Conservation (phyloP, 2,888 invertebrate species). For the Epinotia ramella region DNA sequence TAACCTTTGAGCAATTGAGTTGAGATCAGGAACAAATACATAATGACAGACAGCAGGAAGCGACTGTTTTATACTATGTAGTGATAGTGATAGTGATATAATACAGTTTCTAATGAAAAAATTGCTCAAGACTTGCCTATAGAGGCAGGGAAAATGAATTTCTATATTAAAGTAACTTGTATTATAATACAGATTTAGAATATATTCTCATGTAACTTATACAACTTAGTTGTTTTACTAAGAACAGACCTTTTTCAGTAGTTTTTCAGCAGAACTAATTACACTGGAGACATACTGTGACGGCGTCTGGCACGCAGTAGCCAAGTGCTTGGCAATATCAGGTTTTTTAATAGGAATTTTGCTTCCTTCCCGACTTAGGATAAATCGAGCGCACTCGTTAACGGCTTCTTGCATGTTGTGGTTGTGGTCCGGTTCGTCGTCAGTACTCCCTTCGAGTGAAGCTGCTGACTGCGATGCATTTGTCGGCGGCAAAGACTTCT, state of each 20-base stretch:
- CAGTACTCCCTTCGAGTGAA: slow-evolving; percentile 43
- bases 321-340: slow-evolving; percentile 70
- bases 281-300: slow-evolving; percentile 59
- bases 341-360: slow-evolving; percentile 73
- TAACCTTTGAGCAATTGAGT: too few species aligned
- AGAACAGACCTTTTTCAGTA: slow-evolving; percentile 65
- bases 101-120: too few species aligned
- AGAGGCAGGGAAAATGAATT: too few species aligned
- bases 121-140: too few species aligned
- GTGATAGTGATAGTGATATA: too few species aligned
- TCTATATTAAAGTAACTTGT: too few species aligned
- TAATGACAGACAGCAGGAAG: too few species aligned
- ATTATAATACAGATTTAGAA: too few species aligned
- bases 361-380: slow-evolving; percentile 73
- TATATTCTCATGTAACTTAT: too few species aligned
- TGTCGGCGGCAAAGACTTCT: slow-evolving; percentile 49
- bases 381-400: slow-evolving; percentile 71
- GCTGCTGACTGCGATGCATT: slow-evolving; percentile 3
- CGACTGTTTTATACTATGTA: too few species aligned
- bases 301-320: slow-evolving; percentile 59
- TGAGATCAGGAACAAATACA: too few species aligned
- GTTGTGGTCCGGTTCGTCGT: slow-evolving; percentile 44
- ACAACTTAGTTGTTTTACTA: not conserved
- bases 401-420: slow-evolving; percentile 57
- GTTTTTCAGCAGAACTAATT: slow-evolving; percentile 64